Conservation (phyloP, 2,888 invertebrate genomes). For the Drosophila buzzatii region DNA sequence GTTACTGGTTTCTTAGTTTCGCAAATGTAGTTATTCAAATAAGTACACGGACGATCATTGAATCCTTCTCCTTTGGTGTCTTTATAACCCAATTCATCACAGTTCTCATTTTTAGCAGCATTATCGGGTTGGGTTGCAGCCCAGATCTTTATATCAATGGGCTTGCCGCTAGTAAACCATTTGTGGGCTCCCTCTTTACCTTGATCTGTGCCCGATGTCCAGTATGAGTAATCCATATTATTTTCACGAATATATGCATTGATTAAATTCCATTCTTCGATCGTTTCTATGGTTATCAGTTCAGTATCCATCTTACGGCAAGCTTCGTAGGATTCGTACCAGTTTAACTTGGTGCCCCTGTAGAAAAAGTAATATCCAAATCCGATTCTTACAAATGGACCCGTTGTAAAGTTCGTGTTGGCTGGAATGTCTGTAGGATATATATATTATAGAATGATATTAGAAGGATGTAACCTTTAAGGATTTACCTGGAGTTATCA, state of each 20-base stretch:
- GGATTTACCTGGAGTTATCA: background rate
- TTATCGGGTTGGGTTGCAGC: slow-evolving; percentile 14
- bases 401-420: background rate
- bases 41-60: background rate
- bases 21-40: background rate
- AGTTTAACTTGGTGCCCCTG: slow-evolving; percentile 2
- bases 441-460: too few species aligned
- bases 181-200: background rate
- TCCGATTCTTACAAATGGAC: background rate
- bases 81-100: slow-evolving; percentile 10
- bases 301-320: slow-evolving; percentile 21
- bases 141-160: background rate
- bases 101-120: background rate
- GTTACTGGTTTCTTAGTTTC: background rate
- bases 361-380: slow-evolving; percentile 24
- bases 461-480: too few species aligned
- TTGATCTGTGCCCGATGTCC: slow-evolving; percentile 24
- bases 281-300: slow-evolving; percentile 21
- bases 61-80: background rate
- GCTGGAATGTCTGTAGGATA: background rate
- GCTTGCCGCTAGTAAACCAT: slow-evolving; percentile 19
- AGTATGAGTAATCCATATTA: slow-evolving; percentile 3
- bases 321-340: slow-evolving; percentile 19
- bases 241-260: background rate
- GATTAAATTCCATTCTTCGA: background rate